These are phyloP conservation scores for Escarpia spicata DNA, from an alignment of 2,888 invertebrate species.

Conservation along the genomic window DNA sequence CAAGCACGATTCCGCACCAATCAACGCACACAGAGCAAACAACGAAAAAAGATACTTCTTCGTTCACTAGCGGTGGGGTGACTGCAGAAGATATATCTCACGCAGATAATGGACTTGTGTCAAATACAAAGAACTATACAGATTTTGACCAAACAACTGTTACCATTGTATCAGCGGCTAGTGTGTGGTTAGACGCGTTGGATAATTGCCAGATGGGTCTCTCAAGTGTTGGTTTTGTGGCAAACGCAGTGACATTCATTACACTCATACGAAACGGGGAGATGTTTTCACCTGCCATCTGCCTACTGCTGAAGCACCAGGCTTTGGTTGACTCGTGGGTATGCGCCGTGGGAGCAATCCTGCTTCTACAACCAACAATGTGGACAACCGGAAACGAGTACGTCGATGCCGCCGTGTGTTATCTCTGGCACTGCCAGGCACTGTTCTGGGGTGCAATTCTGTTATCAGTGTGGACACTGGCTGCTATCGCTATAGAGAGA, in stretches of 20 bases:
- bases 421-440: slow-evolving; percentile 41
- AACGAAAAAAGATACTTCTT: too few relatives aligned
- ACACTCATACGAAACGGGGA: slow-evolving; percentile 28
- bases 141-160: too few relatives aligned
- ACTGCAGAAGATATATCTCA: too few relatives aligned
- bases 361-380: slow-evolving; percentile 38
- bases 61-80: too few relatives aligned
- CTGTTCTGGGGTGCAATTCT: slow-evolving; percentile 39
- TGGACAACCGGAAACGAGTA: slow-evolving; percentile 36
- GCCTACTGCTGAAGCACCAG: slow-evolving; percentile 38
- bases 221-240: slow-evolving; percentile 32
- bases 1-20: too few relatives aligned
- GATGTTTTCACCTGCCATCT: slow-evolving; percentile 32
- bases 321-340: slow-evolving; percentile 34
- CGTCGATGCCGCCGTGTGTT: slow-evolving; percentile 35
- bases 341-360: slow-evolving; percentile 29
- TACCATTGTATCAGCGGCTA: neutral
- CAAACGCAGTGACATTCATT: slow-evolving; percentile 35
- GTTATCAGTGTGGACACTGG: slow-evolving; percentile 39
- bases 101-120: too few relatives aligned
- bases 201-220: slow-evolving; percentile 31
- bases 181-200: slow-evolving; percentile 17
- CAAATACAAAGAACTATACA: too few relatives aligned
- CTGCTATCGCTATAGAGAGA: slow-evolving; percentile 36
- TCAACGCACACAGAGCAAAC: too few relatives aligned